Conservation (phyloP, 1,140 invertebrate species). For the Palaemon carinicauda region DNA sequence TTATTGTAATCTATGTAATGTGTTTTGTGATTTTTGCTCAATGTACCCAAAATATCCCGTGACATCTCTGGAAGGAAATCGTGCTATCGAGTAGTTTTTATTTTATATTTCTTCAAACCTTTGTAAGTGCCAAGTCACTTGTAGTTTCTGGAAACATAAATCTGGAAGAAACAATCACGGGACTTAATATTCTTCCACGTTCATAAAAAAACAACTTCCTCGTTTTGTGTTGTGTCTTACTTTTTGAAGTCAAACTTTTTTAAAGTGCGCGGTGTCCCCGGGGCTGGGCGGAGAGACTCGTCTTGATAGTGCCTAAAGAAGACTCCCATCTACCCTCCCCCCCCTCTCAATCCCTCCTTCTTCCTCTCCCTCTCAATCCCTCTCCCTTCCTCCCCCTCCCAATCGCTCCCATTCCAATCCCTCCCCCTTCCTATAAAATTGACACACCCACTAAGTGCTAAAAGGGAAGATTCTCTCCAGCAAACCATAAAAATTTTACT, state of each 20-base stretch:
- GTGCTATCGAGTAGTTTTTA: too few relatives aligned
- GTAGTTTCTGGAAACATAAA: constrained; percentile 40
- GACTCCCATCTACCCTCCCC: neutral
- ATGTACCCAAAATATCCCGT: too few relatives aligned
- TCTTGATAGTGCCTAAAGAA: constrained; percentile 1
- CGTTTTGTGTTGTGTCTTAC: neutral
- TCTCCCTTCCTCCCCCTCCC: neutral
- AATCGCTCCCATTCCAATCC: neutral
- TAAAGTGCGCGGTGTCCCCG: neutral
- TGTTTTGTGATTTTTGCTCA: too few relatives aligned
- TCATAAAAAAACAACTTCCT: constrained; percentile 28
- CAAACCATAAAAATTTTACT: constrained; percentile 30
- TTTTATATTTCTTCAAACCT: too few relatives aligned
- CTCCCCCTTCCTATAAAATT: too few relatives aligned
- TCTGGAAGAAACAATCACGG: constrained; percentile 32
- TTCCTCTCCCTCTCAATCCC: neutral
- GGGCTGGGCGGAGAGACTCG: too few relatives aligned
- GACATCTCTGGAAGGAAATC: too few relatives aligned
- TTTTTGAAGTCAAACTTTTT: constrained; percentile 1
- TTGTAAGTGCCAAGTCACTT: too few relatives aligned
- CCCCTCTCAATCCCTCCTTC: neutral
- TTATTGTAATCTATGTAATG: too few relatives aligned
- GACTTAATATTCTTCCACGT: constrained; percentile 33
- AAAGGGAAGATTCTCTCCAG: neutral
- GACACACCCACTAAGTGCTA: constrained; percentile 22